phyloP scores from a whole-genome alignment of 2,888 invertebrate species.

The Dynastes tityus region DNA sequence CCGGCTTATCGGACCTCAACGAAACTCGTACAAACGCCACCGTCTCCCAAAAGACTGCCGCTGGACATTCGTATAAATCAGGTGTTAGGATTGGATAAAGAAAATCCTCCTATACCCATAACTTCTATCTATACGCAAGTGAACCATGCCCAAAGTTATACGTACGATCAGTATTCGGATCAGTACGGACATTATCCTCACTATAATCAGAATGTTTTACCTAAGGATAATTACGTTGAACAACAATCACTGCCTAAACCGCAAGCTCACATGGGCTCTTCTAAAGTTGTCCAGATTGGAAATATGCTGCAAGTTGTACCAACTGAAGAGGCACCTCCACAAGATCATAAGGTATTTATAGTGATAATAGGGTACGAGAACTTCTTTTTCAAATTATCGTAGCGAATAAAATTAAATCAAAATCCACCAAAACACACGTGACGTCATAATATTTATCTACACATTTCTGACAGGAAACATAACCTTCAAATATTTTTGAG shows the following conservation, averaged over 20 bases:
- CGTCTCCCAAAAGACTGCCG: constrained; percentile 74
- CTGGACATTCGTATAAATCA: constrained; percentile 76
- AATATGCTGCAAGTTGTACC: constrained; percentile 77
- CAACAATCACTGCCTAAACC: constrained; percentile 36
- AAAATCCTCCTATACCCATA: constrained; percentile 59
- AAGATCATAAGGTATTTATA: constrained; percentile 36
- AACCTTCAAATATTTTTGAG: too few relatives aligned
- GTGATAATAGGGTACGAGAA: too few relatives aligned
- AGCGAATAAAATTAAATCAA: too few relatives aligned
- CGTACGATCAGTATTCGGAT: constrained; percentile 35
- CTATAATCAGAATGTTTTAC: constrained; percentile 40
- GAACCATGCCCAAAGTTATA: constrained; percentile 49
- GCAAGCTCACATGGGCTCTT: constrained; percentile 9
- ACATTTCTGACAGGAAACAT: too few relatives aligned
- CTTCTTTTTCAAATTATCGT: too few relatives aligned
- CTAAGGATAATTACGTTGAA: constrained; percentile 49
- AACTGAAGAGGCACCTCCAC: constrained; percentile 65
- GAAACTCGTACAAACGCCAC: constrained; percentile 51
- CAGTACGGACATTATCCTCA: constrained; percentile 50
- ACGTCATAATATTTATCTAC: too few relatives aligned
- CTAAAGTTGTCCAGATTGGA: constrained; percentile 71
- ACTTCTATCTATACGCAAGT: constrained; percentile 51
- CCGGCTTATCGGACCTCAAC: constrained; percentile 50
- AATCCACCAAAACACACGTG: too few relatives aligned
- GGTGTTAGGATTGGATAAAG: constrained; percentile 74